phyloP scores from a whole-genome alignment of 2,113 vertebrate genomes.

The Erinaceus europaeus region DNA sequence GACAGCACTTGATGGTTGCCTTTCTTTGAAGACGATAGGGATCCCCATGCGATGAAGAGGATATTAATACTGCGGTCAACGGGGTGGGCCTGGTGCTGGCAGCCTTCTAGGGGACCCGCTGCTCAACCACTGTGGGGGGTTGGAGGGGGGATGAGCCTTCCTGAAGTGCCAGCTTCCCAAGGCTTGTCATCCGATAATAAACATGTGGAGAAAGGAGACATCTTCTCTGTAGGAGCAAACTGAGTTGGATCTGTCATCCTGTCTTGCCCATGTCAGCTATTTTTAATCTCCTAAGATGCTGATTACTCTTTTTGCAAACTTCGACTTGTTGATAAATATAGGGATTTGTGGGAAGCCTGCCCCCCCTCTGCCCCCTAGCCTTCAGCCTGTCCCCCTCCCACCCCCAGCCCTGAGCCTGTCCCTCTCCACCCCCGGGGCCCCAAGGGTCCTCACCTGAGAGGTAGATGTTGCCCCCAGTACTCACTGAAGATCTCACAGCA shows the following conservation, averaged over 20 bases:
- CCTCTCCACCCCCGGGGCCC: neutral
- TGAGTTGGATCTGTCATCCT: constrained; percentile 34
- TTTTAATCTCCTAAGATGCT: constrained; percentile 68
- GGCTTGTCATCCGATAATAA: constrained; percentile 35
- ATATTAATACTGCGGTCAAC: neutral
- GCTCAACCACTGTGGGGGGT: neutral
- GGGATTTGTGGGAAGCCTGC: constrained; percentile 28
- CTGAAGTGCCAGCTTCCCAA: neutral
- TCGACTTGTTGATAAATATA: constrained; percentile 48
- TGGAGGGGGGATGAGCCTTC: no score
- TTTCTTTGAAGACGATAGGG: constrained; percentile 44
- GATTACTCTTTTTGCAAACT: constrained; percentile 65
- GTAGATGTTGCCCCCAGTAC: constrained; percentile 99
- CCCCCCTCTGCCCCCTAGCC: neutral
- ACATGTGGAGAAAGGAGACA: constrained; percentile 4
- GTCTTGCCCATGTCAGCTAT: constrained; percentile 53
- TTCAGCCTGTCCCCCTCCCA: neutral
- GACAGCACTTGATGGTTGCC: constrained; percentile 47
- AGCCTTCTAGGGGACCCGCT: neutral
- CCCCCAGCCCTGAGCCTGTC: no score
- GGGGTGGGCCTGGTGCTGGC: neutral
- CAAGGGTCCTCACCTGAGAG: constrained; percentile 92
- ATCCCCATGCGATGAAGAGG: neutral
- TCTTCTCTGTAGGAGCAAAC: constrained; percentile 43
- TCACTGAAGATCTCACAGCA: constrained; percentile 98